Base-by-base conservation (phyloP, 2,797 vertebrate species). In the Clangula hyemalis region DNA sequence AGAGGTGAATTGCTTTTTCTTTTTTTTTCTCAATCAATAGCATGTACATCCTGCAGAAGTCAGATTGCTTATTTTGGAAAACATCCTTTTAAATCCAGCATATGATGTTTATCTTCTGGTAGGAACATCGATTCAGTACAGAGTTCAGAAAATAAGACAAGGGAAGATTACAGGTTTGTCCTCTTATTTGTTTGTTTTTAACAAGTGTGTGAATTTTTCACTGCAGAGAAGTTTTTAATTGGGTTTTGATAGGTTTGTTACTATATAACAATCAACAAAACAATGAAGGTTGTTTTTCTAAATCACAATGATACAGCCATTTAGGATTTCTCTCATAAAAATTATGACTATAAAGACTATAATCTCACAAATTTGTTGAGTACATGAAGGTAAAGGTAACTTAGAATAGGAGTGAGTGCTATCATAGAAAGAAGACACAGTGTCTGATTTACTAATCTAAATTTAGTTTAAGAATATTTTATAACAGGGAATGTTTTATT, bases 111-210 rank as follows among this genome's bases (percentile, higher is more conserved):
- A 99, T 98, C 97, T 99, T 81, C 94, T 99, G 93, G 98, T 98
- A 32, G 99, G 99, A 95, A 99, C 99, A 10, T 98, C 98, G 70
- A 97, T 99, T 91, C 97, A 95, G 68, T 99, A 99, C 97, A 98
- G 96, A 97, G 99, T 99, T 89, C 98, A 99, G 98, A 99, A 99
- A 98, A 98, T 99, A 96, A 98, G 98, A 62, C 99, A 99, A 95
- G 99, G 99, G 69, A 99, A 98, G 38, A 99, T 99, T 74, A 98
- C 98, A 98, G 99, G 99, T 99, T 89, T 64, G 98, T 95, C 45
- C 53, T n/a, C 8, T 45, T 53, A 21, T 54, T 65, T 76, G 60
- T 21, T 70, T 76, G 27, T 12, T 56, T 43, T 54, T 22, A 10
- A 39, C 17, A 3, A 3, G 20, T 10, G 2, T 84, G 17, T 71